Conservation (phyloP, 2,113 vertebrate genomes). For the Megaceryle maxima region DNA sequence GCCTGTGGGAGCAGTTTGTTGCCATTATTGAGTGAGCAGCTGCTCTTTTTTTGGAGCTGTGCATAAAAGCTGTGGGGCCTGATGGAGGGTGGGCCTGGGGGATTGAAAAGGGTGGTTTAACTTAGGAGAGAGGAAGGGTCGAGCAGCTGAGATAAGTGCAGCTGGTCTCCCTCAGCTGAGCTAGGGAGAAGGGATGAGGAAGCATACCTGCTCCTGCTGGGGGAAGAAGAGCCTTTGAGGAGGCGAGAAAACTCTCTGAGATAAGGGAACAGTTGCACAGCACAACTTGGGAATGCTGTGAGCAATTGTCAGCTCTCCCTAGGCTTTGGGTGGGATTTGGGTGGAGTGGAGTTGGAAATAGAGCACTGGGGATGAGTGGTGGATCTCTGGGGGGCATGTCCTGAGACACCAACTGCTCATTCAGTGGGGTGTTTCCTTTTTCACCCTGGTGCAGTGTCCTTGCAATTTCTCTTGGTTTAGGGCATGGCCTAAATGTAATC, state of each 20-base stretch:
- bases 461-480: not conserved
- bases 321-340: not conserved
- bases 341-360: not conserved
- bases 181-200: fast-evolving
- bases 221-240: not conserved
- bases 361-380: fast-evolving
- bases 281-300: not conserved
- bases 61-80: not conserved
- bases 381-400: not conserved
- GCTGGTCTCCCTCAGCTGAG: not conserved
- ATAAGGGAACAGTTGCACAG: not conserved
- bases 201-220: not conserved
- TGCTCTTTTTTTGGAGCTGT: fast-evolving
- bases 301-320: not conserved
- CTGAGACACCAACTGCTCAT: fast-evolving
- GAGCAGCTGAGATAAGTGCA: not conserved
- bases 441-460: fast-evolving
- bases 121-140: not conserved
- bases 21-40: not conserved
- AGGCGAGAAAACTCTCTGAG: not conserved
- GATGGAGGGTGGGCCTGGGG: not conserved
- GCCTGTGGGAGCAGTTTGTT: not conserved
- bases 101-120: not conserved
- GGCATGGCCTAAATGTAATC: not conserved
- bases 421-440: not conserved